Conservation (phyloP, 2,888 invertebrate species). For the Drosophila borborema region DNA sequence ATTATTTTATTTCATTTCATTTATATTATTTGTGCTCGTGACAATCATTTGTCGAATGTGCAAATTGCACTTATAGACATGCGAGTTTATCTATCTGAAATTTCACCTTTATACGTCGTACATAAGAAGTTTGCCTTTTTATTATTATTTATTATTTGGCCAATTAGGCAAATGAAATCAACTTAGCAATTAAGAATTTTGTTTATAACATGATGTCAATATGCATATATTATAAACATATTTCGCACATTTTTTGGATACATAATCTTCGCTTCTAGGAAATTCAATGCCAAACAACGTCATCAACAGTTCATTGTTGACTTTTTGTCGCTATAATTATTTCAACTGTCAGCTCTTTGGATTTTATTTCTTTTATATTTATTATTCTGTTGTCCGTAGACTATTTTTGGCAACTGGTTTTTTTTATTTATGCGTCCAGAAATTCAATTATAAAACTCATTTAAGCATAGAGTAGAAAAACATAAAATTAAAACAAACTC, state of each 20-base stretch:
- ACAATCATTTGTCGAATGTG: conserved; percentile 50
- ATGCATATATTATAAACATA: conserved; percentile 55
- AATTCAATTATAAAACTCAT: conserved; percentile 64
- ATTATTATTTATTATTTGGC: conserved; percentile 15
- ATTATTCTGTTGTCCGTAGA: conserved; percentile 3
- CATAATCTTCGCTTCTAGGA: conserved; percentile 27
- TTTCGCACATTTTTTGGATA: conserved; percentile 26
- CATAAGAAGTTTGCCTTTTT: conserved; percentile 26
- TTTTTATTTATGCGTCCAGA: conserved; percentile 33
- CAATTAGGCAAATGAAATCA: conserved; percentile 78
- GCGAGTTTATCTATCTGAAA: conserved; percentile 3
- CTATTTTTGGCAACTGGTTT: conserved; percentile 50
- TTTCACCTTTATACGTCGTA: conserved; percentile 9
- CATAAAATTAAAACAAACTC: conserved; percentile 8
- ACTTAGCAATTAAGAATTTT: conserved; percentile 63
- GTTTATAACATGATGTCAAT: conserved; percentile 37
- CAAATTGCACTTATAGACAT: conserved; percentile 49
- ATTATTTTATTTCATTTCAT: conserved; percentile 10
- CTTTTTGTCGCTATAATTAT: conserved; percentile 60
- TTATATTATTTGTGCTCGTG: conserved; percentile 35
- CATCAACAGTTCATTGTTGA: conserved; percentile 61
- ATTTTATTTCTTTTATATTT: conserved; percentile 22
- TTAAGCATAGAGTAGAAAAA: conserved; percentile 19
- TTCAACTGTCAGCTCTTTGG: conserved; percentile 63
- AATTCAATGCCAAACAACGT: conserved; percentile 66